Evolutionary conservation across 1,140 invertebrate species (phyloP), one percentile per base, ranked within the genome.

Genomic region (Amphibalanus amphitrite): DNA sequence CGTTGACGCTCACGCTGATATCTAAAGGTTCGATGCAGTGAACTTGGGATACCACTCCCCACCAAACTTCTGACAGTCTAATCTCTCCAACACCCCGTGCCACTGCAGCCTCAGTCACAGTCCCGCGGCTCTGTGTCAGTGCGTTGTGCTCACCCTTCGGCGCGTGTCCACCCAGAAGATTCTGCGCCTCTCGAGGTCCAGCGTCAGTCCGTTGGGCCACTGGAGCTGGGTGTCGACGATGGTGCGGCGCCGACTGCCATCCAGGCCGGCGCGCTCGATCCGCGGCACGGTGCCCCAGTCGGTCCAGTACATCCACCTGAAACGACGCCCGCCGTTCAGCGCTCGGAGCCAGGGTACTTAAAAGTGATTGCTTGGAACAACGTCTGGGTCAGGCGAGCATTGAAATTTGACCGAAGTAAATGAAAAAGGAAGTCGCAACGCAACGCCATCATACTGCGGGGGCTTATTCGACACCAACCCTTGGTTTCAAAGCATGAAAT

Each of bases 261-360:
- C 83, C 76, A 83, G 76, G 65, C 78, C 79, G 26, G 80, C 79
- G 20, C 81, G 67, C 71, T 83, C 81, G 47, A 83, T 83, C 29
- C 75, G 73, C 3, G 78, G 96, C 84, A 74, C 78, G 72, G 79
- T 79, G 33, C 95, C 93, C 93, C 95, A 97, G 79, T 98, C 95
- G 0, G 91, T 93, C 93, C 95, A 97, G 80, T 92, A 97, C 88
- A 97, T 91, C 89, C 91, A 95, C 1, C 93, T 59, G 47, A n/a
- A n/a, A n/a, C n/a, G n/a, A n/a, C n/a, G n/a, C n/a, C n/a, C n/a
- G n/a, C n/a, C n/a, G n/a, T n/a, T n/a, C n/a, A n/a, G n/a, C n/a
- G n/a, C n/a, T n/a, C n/a, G n/a, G n/a, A n/a, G n/a, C n/a, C n/a
- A n/a, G n/a, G n/a, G n/a, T n/a, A n/a, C n/a, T n/a, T n/a, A n/a